Percentiles rank a stretch among this genome's conserved stretches.
Evolutionary conservation across 2,888 invertebrate species (phyloP).

Genomic region (Aspidiotus rigidus): DNA sequence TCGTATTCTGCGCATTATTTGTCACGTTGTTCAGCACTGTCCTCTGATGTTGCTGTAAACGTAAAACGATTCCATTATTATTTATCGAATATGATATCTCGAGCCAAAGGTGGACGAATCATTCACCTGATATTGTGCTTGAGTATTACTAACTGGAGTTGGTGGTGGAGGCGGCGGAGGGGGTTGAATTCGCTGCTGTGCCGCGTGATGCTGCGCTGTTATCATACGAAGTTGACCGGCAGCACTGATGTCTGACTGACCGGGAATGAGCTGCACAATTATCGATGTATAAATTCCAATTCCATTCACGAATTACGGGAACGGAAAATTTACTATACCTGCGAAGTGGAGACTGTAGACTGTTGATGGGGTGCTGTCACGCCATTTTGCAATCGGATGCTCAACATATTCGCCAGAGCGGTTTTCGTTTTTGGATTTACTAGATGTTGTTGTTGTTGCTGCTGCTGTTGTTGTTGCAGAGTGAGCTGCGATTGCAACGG

Average conservation of each 20-base stretch:
- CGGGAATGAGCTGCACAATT: slow-evolving; percentile 30
- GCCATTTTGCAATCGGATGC: slow-evolving; percentile 57
- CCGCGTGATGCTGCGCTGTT: slow-evolving; percentile 71
- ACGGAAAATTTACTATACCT: slow-evolving; percentile 5
- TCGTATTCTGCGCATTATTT: slow-evolving; percentile 34
- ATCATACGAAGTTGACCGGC: slow-evolving; percentile 56
- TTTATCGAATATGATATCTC: no score
- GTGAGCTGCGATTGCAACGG: slow-evolving; percentile 10
- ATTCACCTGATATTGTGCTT: slow-evolving; percentile 35
- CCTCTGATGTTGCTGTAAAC: slow-evolving; percentile 34
- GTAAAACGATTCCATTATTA: not conserved
- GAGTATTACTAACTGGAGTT: slow-evolving; percentile 18
- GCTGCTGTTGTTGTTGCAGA: slow-evolving; percentile 35
- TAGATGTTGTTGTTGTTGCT: slow-evolving; percentile 42
- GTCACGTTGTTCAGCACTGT: slow-evolving; percentile 38
- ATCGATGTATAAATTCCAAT: not conserved
- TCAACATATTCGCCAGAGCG: slow-evolving; percentile 88
- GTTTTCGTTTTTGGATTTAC: slow-evolving; percentile 89
- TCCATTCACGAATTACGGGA: not conserved
- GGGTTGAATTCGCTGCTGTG: slow-evolving; percentile 45
- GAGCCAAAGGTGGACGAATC: not conserved
- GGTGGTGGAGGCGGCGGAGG: slow-evolving; percentile 35
- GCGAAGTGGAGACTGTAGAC: slow-evolving; percentile 14
- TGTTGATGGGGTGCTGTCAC: slow-evolving; percentile 42
- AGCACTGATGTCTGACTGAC: slow-evolving; percentile 44